A percentile compares a stretch with the other conserved stretches of the same genome.
Conservation (phyloP, 2,113 vertebrate species). For the Romanogobio albipinnatus region DNA sequence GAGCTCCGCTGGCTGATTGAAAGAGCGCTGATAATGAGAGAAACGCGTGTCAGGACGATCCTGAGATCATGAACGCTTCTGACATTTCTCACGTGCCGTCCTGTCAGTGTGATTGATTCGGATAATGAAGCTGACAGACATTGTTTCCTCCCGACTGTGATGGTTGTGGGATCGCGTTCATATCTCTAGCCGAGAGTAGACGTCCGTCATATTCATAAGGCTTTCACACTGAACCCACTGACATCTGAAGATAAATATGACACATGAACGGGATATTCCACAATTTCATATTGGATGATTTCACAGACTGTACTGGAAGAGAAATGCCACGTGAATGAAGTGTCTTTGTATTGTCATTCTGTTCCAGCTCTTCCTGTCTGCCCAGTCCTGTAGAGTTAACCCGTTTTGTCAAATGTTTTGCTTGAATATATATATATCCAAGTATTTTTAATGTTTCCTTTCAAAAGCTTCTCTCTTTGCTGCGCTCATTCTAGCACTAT, state of each 20-base stretch:
- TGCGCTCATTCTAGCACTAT: too few relatives aligned
- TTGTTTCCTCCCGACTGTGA: slow-evolving; percentile 46
- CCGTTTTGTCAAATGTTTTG: too few relatives aligned
- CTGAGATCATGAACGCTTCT: not conserved
- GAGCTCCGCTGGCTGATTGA: too few relatives aligned
- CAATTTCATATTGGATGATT: slow-evolving; percentile 3
- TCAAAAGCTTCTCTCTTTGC: too few relatives aligned
- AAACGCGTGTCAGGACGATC: not conserved
- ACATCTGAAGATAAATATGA: not conserved
- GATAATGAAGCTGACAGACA: slow-evolving; percentile 40
- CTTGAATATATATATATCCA: too few relatives aligned
- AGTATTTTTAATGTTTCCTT: too few relatives aligned
- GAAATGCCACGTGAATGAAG: slow-evolving; percentile 43
- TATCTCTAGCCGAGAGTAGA: slow-evolving; percentile 29
- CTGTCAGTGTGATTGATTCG: slow-evolving; percentile 37
- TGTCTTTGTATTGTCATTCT: slow-evolving; percentile 7
- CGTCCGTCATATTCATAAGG: slow-evolving; percentile 45
- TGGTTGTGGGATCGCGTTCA: slow-evolving; percentile 29
- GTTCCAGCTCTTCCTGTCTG: not conserved
- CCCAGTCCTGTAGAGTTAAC: not conserved
- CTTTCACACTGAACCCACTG: slow-evolving; percentile 33
- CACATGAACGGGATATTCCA: slow-evolving; percentile 22
- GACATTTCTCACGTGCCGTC: not conserved
- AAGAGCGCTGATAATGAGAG: not conserved
- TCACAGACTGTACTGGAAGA: slow-evolving; percentile 30